A percentile compares a stretch with the other conserved stretches of the same genome.
These are phyloP conservation scores for Zaprionus inermis DNA, from an alignment of 1,140 invertebrate genomes.

Conservation along the genomic window DNA sequence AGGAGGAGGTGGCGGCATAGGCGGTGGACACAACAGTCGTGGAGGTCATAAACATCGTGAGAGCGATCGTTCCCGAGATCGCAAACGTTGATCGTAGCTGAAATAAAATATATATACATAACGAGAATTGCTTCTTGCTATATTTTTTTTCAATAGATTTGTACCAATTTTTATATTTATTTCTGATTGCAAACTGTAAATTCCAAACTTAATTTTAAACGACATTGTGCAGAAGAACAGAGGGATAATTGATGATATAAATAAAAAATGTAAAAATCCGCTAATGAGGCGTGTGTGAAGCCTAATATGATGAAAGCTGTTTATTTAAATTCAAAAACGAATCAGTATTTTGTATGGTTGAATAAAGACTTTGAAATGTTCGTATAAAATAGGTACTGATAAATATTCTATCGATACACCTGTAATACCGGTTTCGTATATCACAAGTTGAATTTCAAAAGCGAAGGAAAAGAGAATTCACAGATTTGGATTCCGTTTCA, in stretches of 20 bases:
- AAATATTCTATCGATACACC: not conserved
- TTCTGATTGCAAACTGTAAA: slow-evolving; percentile 20
- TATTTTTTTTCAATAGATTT: slow-evolving; percentile 25
- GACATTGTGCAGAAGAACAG: slow-evolving; percentile 10
- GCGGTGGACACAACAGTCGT: slow-evolving; percentile 45
- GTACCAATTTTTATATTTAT: slow-evolving; percentile 27
- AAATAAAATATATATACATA: not conserved
- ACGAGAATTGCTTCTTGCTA: not conserved
- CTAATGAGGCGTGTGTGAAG: not conserved
- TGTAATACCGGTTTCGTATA: not conserved
- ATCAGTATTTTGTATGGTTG: too few relatives aligned
- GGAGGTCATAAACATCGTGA: slow-evolving; percentile 72
- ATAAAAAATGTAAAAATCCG: not conserved
- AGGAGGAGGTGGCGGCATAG: slow-evolving; percentile 21
- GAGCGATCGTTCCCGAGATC: slow-evolving; percentile 74
- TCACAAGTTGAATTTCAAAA: slow-evolving; percentile 11
- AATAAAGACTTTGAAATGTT: too few relatives aligned
- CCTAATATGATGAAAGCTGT: not conserved
- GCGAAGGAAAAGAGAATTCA: not conserved
- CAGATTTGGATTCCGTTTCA: too few relatives aligned
- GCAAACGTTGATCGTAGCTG: slow-evolving; percentile 62
- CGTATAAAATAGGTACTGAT: too few relatives aligned
- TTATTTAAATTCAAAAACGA: too few relatives aligned
- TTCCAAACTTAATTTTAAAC: slow-evolving; percentile 15
- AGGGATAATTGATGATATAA: not conserved